Evolutionary conservation across 2,113 vertebrate species (phyloP).

Genomic region (Xerus inauris): DNA sequence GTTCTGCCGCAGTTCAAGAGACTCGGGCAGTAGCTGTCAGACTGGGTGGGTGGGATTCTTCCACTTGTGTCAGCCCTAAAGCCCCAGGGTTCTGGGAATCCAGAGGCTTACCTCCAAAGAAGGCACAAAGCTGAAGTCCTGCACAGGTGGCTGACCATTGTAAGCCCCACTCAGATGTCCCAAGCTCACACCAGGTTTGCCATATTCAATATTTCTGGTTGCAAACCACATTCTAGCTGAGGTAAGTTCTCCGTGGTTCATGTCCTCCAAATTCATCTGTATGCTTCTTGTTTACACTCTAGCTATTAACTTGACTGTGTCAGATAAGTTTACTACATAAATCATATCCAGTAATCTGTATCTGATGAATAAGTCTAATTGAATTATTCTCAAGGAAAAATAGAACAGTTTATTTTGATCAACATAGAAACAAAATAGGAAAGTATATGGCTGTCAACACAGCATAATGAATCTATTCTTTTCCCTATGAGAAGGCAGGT

Average conservation of each 20-base stretch:
- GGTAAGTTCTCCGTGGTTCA: neutral
- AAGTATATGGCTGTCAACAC: neutral
- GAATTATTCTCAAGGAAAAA: slow-evolving; percentile 33
- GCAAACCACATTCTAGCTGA: neutral
- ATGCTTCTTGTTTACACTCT: neutral
- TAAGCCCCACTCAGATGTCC: neutral
- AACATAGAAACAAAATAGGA: neutral
- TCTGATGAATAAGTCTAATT: neutral
- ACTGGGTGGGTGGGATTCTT: neutral
- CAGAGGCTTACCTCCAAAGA: neutral
- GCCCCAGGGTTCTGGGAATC: neutral
- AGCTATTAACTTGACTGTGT: neutral
- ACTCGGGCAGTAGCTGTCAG: neutral
- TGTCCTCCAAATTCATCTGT: neutral
- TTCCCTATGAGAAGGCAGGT: no score
- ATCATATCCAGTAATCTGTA: neutral
- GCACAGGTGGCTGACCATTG: neutral
- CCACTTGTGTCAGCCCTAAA: neutral
- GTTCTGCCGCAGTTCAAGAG: neutral
- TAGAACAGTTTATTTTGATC: neutral
- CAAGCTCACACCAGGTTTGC: neutral
- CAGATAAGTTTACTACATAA: neutral
- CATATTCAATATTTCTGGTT: neutral
- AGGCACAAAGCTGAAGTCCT: neutral
- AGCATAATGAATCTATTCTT: neutral